Percentiles rank a stretch among this genome's conserved stretches.
Evolutionary conservation across 2,797 vertebrate genomes (phyloP).

Genomic region (Oceanodroma leucorhoa): DNA sequence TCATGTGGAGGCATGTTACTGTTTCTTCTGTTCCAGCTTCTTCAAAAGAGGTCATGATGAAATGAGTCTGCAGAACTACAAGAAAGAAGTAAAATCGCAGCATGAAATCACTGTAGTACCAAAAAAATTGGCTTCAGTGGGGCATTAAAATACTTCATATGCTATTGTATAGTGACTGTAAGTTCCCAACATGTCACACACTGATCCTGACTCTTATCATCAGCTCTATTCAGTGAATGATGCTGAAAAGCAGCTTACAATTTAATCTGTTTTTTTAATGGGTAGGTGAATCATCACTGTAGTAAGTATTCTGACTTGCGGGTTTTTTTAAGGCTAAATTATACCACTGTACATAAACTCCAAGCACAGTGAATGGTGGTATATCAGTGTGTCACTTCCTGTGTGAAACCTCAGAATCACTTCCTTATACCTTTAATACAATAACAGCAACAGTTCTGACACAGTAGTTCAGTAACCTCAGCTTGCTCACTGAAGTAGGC

Average conservation of each 20-base stretch:
- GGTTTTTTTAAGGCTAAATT: not conserved
- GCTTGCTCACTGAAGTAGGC: not conserved
- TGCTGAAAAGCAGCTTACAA: not conserved
- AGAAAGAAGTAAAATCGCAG: not conserved
- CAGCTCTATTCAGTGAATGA: not conserved
- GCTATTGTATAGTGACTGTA: too few species aligned
- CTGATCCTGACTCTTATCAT: not conserved
- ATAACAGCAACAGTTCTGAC: not conserved
- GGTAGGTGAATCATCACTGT: not conserved
- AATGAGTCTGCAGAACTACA: not conserved
- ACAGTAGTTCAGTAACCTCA: not conserved
- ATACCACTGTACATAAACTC: not conserved
- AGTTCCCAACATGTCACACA: rapidly evolving
- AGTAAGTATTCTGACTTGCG: not conserved
- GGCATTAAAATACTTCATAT: not conserved
- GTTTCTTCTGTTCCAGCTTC: conserved; percentile 86
- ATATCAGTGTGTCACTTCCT: rapidly evolving
- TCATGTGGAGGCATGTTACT: conserved; percentile 81
- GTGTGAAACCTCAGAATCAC: not conserved
- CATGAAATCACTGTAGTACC: not conserved
- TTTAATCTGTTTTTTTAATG: not conserved
- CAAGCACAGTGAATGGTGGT: not conserved
- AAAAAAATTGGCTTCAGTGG: rapidly evolving
- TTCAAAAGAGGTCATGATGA: conserved; percentile 67
- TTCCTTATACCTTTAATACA: not conserved